Base-by-base conservation (phyloP, 1,140 invertebrate genomes). In the Lordiphosa collinella region DNA sequence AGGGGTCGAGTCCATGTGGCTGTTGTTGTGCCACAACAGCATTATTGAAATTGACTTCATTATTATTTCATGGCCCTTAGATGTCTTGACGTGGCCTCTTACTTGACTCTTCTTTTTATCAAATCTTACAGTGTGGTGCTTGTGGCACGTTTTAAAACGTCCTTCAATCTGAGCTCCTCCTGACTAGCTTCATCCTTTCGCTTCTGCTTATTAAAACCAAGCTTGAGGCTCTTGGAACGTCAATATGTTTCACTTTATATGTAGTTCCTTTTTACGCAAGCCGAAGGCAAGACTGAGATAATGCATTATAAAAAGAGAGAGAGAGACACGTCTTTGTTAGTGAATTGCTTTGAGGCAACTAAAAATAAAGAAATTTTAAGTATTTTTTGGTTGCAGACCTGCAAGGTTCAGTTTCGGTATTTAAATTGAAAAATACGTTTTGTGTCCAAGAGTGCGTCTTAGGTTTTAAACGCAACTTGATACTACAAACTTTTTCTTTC, bases 21-120 rank as follows among this genome's bases (percentile, higher is more conserved):
- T 41, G 35, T 11, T 43, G 29, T 53, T 40, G 5, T 52, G 36
- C 49, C 49, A 53, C 51, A 73, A 40, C 43, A 78, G 43, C 51
- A 58, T 68, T 75, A 80, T 80, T 80, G 71, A 80, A 80, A 82
- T 80, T 82, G 75, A 82, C 75, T 80, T 80, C 70, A 82, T 80
- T 80, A 82, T 80, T 82, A 71, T 80, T 82, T 71, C 66, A 80
- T 74, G 61, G 63, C 49, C 61, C 59, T 64, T 38, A 54, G 54
- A 58, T 40, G 54, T 82, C 63, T 58, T 61, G 46, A 38, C 18
- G 8, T 47, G 46, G 3, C 37, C 44, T 60, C 31, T 38, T 53
- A 13, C 63, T 62, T 53, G 56, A 49, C 52, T 65, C 47, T 57
- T 73, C 49, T 59, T 59, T 67, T 82, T 82, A 71, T 71, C 66